These are phyloP conservation scores for Caenorhabditis sp. DNA, from an alignment of 2,888 invertebrate species.

Conservation along the genomic window DNA sequence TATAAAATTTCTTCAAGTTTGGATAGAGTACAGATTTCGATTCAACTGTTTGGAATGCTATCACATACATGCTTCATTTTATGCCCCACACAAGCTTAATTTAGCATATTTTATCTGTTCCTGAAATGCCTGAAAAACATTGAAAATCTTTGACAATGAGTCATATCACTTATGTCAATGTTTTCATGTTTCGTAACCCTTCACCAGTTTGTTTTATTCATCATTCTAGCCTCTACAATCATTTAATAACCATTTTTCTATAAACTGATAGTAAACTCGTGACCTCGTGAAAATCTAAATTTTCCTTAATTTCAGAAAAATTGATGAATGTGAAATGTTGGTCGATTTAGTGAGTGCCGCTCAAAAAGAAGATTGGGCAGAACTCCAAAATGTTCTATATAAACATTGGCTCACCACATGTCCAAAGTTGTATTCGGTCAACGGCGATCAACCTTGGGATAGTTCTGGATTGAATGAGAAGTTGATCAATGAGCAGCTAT, in stretches of 20 bases:
- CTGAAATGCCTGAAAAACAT: too few relatives aligned
- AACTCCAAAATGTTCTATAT: slow-evolving; percentile 54
- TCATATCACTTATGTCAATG: background rate
- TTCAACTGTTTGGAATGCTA: too few relatives aligned
- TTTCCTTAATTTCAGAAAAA: slow-evolving; percentile 4
- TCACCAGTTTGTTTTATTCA: background rate
- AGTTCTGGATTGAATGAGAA: slow-evolving; percentile 50
- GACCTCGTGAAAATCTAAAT: background rate
- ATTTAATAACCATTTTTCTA: too few relatives aligned
- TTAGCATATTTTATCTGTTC: too few relatives aligned
- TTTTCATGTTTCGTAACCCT: background rate
- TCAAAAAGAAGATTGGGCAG: slow-evolving; percentile 59
- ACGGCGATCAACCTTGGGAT: slow-evolving; percentile 63
- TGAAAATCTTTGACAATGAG: too few relatives aligned
- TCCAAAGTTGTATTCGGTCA: slow-evolving; percentile 49
- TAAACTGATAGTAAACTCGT: too few relatives aligned
- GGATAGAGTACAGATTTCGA: too few relatives aligned
- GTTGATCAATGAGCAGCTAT: slow-evolving; percentile 37
- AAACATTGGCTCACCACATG: slow-evolving; percentile 63
- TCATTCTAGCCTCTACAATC: background rate
- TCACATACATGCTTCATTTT: too few relatives aligned
- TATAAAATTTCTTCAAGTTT: too few relatives aligned
- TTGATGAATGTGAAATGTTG: slow-evolving; percentile 38
- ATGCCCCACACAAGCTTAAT: too few relatives aligned
- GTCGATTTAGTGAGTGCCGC: slow-evolving; percentile 60